These are phyloP conservation scores for Zosterops pallidus DNA, from an alignment of 2,113 vertebrate species.

Conservation along the genomic window DNA sequence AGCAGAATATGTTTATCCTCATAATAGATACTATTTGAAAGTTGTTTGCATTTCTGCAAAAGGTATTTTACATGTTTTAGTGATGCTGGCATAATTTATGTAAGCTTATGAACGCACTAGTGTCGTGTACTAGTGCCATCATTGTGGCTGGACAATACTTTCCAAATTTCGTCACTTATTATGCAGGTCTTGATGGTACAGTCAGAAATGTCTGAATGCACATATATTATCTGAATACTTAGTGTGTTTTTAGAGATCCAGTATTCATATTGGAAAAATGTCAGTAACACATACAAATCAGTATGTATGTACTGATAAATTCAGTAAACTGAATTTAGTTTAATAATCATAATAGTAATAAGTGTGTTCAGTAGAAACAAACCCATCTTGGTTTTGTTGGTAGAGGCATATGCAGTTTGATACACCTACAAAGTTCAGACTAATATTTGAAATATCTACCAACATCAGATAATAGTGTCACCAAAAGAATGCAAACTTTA, in stretches of 20 bases:
- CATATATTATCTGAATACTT: not conserved
- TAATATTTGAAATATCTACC: conserved; percentile 9
- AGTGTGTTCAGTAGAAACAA: not conserved
- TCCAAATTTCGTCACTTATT: not conserved
- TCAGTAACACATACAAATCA: not conserved
- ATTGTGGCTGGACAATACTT: not conserved
- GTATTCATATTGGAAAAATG: not conserved
- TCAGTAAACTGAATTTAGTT: not conserved
- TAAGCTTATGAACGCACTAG: not conserved
- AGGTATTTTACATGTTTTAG: not conserved
- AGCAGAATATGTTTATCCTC: not conserved
- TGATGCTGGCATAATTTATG: not conserved
- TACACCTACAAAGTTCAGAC: not conserved
- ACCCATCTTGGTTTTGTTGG: not conserved
- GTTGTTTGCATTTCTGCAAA: not conserved
- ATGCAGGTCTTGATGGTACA: not conserved
- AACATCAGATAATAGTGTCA: not conserved
- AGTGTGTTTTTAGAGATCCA: not conserved
- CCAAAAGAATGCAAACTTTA: conserved; percentile 26
- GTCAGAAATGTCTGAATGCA: not conserved
- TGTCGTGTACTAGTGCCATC: not conserved
- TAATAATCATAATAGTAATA: not conserved
- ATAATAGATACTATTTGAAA: not conserved
- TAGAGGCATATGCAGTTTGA: conserved; percentile 12
- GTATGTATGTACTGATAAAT: not conserved